Conservation (phyloP, 2,113 vertebrate species). For the Zosterops lateralis region DNA sequence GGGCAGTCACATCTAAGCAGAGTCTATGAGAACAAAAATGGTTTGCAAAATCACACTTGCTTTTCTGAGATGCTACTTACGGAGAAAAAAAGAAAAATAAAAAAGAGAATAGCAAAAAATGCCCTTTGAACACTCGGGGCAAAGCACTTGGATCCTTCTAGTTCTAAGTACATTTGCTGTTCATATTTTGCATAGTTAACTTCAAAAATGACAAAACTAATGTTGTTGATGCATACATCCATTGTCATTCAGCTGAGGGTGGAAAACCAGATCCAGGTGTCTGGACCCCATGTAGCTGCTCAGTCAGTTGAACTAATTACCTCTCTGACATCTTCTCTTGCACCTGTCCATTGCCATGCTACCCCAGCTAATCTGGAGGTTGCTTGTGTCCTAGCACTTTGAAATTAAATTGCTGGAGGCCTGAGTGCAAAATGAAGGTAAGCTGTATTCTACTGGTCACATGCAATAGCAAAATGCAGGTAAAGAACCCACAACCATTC, state of each 20-base stretch:
- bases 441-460: not conserved
- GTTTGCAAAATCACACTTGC: not conserved
- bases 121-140: not conserved
- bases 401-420: not conserved
- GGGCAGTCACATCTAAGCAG: not conserved
- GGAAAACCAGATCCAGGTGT: not conserved
- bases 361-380: not conserved
- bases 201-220: not conserved
- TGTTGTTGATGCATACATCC: not conserved
- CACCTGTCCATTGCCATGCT: not conserved
- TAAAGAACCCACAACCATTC: rapidly evolving
- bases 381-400: not conserved
- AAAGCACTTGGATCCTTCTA: not conserved
- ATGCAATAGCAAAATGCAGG: not conserved
- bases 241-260: not conserved
- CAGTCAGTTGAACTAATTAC: not conserved
- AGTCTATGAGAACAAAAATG: not conserved
- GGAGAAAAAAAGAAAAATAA: not conserved
- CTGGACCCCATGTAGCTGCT: not conserved
- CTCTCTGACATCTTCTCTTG: not conserved
- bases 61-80: not conserved
- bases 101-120: not conserved
- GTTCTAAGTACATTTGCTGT: not conserved
- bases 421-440: not conserved
- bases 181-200: not conserved